Conservation (phyloP, 2,888 invertebrate genomes). For the Drosophila macrospina region DNA sequence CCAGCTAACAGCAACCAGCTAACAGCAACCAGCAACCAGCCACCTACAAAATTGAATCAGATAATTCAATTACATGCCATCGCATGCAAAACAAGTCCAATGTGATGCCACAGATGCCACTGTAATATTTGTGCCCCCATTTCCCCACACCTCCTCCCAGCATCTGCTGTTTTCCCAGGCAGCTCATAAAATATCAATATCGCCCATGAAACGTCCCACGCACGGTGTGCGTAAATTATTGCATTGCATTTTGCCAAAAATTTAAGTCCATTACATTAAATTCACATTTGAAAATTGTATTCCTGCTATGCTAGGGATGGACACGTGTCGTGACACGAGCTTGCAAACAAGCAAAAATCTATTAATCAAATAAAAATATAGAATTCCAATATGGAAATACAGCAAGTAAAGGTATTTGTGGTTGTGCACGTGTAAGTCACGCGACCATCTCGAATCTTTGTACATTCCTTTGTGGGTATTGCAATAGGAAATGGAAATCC, state of each 20-base stretch:
- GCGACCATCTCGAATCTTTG: background rate
- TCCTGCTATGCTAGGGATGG: background rate
- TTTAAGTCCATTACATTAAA: constrained; percentile 20
- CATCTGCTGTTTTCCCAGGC: constrained; percentile 27
- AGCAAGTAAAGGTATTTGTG: no score
- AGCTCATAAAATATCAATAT: constrained; percentile 50
- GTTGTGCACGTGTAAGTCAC: background rate
- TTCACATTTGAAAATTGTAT: constrained; percentile 7
- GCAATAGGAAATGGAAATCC: constrained; percentile 18
- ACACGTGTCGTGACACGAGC: background rate
- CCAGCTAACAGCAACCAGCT: no score
- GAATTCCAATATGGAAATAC: no score
- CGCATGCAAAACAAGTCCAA: constrained; percentile 62
- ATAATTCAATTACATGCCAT: constrained; percentile 69
- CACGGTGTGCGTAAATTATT: constrained; percentile 14
- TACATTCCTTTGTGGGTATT: background rate
- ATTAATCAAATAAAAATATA: no score
- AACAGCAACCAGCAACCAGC: constrained; percentile 10
- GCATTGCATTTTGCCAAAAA: constrained; percentile 11
- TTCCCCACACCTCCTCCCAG: background rate
- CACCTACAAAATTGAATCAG: constrained; percentile 55
- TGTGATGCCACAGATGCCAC: constrained; percentile 45
- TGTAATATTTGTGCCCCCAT: constrained; percentile 15
- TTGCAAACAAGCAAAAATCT: background rate
- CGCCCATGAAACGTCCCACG: constrained; percentile 25